Evolutionary conservation across 1,140 invertebrate species (phyloP).

Genomic region (Anastrepha ludens): DNA sequence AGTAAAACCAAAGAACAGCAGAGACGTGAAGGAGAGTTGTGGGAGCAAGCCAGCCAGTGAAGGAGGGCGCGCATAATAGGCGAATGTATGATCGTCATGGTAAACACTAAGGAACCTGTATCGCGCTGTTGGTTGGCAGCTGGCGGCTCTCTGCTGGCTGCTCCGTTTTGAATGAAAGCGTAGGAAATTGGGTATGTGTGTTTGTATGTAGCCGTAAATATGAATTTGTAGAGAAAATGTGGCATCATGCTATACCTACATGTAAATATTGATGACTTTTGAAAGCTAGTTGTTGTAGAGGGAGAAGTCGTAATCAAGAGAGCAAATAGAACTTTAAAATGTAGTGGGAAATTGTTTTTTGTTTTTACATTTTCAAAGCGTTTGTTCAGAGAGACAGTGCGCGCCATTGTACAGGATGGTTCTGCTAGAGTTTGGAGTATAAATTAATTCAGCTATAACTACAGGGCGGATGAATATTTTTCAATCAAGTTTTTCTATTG

Average conservation of each 20-base stretch:
- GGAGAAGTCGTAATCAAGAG: background rate
- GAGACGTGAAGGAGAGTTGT: background rate
- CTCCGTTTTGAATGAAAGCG: conserved; percentile 23
- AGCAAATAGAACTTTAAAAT: background rate
- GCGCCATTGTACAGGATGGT: too few species aligned
- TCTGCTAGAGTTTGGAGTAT: too few species aligned
- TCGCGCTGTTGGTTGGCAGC: background rate
- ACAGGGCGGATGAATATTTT: too few species aligned
- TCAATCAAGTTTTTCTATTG: too few species aligned
- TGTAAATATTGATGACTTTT: background rate
- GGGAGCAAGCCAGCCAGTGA: background rate
- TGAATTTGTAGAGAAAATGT: background rate
- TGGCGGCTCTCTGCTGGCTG: conserved; percentile 11
- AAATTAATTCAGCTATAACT: too few species aligned
- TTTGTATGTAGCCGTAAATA: background rate
- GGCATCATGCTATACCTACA: background rate
- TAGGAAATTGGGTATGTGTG: background rate
- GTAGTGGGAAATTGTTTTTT: background rate
- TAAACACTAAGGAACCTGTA: background rate
- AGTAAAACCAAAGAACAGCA: background rate
- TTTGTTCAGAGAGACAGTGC: background rate
- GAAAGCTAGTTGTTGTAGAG: background rate
- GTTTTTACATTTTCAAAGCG: background rate
- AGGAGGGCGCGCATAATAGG: background rate
- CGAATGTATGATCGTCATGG: background rate